phyloP scores from a whole-genome alignment of 2,797 vertebrate species.

The Intellagama lesueurii region DNA sequence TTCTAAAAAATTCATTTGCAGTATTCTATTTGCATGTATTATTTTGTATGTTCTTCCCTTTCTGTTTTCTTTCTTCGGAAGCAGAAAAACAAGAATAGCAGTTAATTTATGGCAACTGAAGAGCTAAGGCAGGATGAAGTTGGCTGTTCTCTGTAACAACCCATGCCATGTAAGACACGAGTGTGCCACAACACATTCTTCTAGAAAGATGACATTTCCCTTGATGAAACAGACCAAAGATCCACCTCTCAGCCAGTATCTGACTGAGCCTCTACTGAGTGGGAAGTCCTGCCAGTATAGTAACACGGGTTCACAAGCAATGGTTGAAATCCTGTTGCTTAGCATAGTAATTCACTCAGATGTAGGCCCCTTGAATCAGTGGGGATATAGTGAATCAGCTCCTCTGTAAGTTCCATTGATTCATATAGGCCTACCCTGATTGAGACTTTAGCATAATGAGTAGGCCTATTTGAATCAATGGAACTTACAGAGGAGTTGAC shows the following conservation, averaged over 20 bases:
- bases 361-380: too few relatives aligned
- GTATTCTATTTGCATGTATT: slow-evolving; percentile 24
- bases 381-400: too few relatives aligned
- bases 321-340: too few relatives aligned
- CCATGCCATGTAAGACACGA: background rate
- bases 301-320: too few relatives aligned
- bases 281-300: background rate
- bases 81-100: background rate
- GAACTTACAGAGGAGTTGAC: too few relatives aligned
- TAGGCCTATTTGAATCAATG: too few relatives aligned
- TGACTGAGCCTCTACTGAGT: background rate
- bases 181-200: background rate
- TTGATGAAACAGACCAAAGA: background rate
- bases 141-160: too few relatives aligned
- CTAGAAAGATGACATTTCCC: background rate
- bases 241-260: background rate
- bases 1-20: background rate
- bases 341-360: too few relatives aligned
- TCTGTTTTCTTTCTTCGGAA: background rate
- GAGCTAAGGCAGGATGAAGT: background rate
- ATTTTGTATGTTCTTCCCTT: background rate
- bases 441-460: too few relatives aligned
- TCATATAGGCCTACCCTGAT: too few relatives aligned
- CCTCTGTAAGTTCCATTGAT: too few relatives aligned
- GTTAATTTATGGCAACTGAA: background rate